phyloP scores from a whole-genome alignment of 2,113 vertebrate species.

The Illadopsis cleaveri region DNA sequence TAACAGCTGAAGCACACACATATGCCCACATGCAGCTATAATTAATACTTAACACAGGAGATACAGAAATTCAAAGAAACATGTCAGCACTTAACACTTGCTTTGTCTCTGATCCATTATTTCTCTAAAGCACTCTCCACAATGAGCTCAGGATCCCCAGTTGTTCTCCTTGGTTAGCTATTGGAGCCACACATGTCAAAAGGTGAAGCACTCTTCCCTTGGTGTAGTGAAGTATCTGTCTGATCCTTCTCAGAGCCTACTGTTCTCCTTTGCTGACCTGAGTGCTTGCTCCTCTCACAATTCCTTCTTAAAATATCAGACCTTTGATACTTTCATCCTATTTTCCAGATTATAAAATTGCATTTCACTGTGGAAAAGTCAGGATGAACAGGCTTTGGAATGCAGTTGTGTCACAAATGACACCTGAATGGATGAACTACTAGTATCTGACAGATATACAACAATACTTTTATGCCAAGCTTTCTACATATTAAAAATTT shows the following conservation, averaged over 20 bases:
- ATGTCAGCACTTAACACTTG: neutral
- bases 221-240: neutral
- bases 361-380: neutral
- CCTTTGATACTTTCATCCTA: neutral
- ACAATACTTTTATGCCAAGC: neutral
- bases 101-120: neutral
- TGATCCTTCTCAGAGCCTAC: neutral
- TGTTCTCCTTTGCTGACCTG: neutral
- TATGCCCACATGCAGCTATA: constrained; percentile 8
- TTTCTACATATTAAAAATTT: neutral
- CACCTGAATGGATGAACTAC: neutral
- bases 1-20: neutral
- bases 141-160: neutral
- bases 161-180: neutral
- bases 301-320: neutral
- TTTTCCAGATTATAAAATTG: neutral
- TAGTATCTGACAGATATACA: neutral
- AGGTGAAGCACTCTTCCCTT: neutral
- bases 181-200: neutral
- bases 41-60: neutral
- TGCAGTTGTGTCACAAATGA: neutral
- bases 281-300: neutral
- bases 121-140: neutral
- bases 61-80: neutral
- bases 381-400: neutral